These are phyloP conservation scores for Endomychus coccineus DNA, from an alignment of 2,888 invertebrate genomes.

Conservation along the genomic window DNA sequence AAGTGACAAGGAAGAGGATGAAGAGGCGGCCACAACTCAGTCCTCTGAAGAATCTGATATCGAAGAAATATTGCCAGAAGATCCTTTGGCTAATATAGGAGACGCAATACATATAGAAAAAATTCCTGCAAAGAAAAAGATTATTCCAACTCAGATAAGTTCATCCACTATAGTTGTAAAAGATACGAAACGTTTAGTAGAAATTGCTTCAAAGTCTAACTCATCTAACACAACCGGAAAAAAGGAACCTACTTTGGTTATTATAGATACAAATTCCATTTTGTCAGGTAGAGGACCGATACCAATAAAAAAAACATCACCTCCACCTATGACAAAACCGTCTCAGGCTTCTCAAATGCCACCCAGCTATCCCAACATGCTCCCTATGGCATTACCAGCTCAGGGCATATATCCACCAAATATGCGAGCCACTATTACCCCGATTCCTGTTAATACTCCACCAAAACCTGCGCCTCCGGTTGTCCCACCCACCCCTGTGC, in stretches of 20 bases:
- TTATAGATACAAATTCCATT: slow-evolving; percentile 71
- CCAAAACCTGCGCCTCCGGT: slow-evolving; percentile 31
- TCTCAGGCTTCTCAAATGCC: slow-evolving; percentile 26
- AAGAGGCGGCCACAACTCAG: slow-evolving; percentile 39
- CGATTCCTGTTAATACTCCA: slow-evolving; percentile 42
- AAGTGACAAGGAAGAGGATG: slow-evolving; percentile 39
- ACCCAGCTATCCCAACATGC: slow-evolving; percentile 41
- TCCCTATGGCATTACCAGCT: slow-evolving; percentile 50
- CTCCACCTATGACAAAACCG: slow-evolving; percentile 27
- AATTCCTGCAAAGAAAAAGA: slow-evolving; percentile 10
- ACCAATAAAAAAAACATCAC: slow-evolving; percentile 39
- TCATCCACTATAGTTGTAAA: slow-evolving; percentile 13
- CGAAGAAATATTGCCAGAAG: slow-evolving; percentile 55
- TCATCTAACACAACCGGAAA: slow-evolving; percentile 46
- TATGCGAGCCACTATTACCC: slow-evolving; percentile 52
- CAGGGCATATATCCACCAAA: slow-evolving; percentile 59
- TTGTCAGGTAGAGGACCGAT: slow-evolving; percentile 55
- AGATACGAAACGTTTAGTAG: slow-evolving; percentile 62
- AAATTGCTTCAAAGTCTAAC: slow-evolving; percentile 56
- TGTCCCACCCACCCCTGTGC: slow-evolving; percentile 49
- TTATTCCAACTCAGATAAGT: neutral
- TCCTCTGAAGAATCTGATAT: slow-evolving; percentile 51
- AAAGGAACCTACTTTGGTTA: slow-evolving; percentile 69
- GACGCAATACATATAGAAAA: slow-evolving; percentile 24
- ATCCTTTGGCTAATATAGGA: slow-evolving; percentile 47